Evolutionary conservation across 2,113 vertebrate genomes (phyloP).

Genomic region (Hypomesus transpacificus): DNA sequence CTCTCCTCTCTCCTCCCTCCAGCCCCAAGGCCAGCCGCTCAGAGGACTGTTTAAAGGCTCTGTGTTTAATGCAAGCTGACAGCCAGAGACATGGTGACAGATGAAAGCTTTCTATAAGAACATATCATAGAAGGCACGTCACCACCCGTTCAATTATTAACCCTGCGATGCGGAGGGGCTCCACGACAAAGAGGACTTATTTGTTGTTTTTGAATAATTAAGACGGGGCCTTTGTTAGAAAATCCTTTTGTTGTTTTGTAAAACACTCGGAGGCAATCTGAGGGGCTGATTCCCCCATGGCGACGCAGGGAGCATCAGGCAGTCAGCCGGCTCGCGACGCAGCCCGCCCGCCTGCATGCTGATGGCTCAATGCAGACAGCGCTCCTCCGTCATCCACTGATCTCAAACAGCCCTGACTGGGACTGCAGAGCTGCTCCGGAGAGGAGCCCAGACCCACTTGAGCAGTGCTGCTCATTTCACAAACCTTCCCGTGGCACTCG

Average conservation of each 20-base stretch:
- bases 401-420: too few species aligned
- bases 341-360: constrained; percentile 27
- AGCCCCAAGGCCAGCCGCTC: not conserved
- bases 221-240: constrained; percentile 40
- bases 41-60: not conserved
- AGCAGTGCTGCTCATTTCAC: too few species aligned
- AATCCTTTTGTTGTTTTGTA: constrained; percentile 54
- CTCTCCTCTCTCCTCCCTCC: not conserved
- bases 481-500: too few species aligned
- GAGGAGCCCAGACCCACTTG: too few species aligned
- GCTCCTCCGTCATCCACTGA: not conserved
- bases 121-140: constrained; percentile 8
- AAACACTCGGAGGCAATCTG: constrained; percentile 37
- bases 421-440: too few species aligned
- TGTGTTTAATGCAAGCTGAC: constrained; percentile 42
- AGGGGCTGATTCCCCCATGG: constrained; percentile 37
- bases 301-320: constrained; percentile 33
- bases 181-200: constrained; percentile 34
- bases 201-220: constrained; percentile 61
- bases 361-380: constrained; percentile 40
- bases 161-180: constrained; percentile 21
- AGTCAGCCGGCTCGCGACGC: constrained; percentile 25
- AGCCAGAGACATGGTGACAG: constrained; percentile 16
- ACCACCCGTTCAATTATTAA: constrained; percentile 41
- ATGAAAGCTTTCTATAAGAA: constrained; percentile 33